phyloP scores from a whole-genome alignment of 2,113 vertebrate species.

The Phyllostomus discolor region DNA sequence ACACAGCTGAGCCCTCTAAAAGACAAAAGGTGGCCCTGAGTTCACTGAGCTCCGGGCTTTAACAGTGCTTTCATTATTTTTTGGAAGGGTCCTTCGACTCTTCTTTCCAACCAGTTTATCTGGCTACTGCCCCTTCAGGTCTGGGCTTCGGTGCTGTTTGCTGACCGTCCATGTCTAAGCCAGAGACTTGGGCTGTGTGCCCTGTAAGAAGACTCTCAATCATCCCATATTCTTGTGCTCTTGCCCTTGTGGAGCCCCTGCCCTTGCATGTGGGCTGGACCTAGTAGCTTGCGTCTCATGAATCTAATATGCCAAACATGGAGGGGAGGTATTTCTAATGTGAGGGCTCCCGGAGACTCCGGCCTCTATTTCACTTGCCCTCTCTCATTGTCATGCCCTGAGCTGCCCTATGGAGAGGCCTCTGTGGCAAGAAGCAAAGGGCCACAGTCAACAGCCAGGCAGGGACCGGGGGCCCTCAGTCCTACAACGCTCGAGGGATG shows the following conservation, averaged over 20 bases:
- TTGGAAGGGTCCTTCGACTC: background rate
- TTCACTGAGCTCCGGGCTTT: background rate
- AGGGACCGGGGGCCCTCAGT: background rate
- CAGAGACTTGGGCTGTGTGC: background rate
- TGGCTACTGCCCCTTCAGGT: background rate
- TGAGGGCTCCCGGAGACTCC: background rate
- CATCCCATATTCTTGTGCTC: background rate
- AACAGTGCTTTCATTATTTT: background rate
- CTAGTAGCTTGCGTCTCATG: background rate
- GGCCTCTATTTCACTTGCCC: background rate
- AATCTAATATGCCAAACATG: background rate
- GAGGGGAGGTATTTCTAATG: background rate
- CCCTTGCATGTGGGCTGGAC: background rate
- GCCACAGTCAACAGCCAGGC: background rate
- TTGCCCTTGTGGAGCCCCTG: too few relatives aligned
- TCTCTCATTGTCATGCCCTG: background rate
- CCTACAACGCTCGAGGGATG: background rate
- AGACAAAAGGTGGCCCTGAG: background rate
- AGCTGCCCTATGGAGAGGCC: background rate
- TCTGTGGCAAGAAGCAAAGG: background rate
- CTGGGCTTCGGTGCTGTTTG: background rate
- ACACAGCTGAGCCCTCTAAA: rapidly evolving
- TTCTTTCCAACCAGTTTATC: background rate
- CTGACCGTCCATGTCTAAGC: background rate
- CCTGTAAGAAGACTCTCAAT: background rate